Evolutionary conservation across 37 sponge, comb jelly and placozoan genomes (phyloP).

Genomic region (Ephydatia muelleri): DNA sequence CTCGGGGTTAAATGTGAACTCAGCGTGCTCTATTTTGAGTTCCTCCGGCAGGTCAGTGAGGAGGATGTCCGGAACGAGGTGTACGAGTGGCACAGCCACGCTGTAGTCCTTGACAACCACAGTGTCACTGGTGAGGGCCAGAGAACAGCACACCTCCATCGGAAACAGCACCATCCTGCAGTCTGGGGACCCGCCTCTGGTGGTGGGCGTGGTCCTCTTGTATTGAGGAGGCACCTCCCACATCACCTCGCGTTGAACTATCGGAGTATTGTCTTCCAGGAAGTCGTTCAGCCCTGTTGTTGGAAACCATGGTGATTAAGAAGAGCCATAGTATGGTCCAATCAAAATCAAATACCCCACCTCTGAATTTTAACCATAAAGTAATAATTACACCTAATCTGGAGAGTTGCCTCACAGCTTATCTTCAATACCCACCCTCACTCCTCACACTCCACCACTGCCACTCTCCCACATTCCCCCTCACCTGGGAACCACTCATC

Average conservation of each 20-base stretch:
- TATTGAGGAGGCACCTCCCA: conserved; percentile 60
- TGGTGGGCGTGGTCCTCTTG: neutral
- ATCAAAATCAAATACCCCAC: too few relatives aligned
- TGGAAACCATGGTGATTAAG: too few relatives aligned
- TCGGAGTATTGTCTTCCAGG: conserved; percentile 56
- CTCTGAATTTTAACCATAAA: too few relatives aligned
- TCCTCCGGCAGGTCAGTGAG: conserved; percentile 89
- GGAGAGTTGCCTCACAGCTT: too few relatives aligned
- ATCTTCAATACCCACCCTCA: too few relatives aligned
- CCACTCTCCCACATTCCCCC: too few relatives aligned
- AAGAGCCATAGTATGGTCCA: too few relatives aligned
- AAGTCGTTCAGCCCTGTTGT: conserved; percentile 73
- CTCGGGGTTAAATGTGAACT: conserved; percentile 73
- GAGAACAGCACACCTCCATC: conserved; percentile 73
- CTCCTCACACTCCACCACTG: too few relatives aligned
- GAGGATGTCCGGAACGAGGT: conserved; percentile 86
- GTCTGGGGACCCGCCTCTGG: neutral
- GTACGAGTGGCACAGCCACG: conserved; percentile 68
- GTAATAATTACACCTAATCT: too few relatives aligned
- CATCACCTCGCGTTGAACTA: conserved; percentile 69
- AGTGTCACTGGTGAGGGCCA: conserved; percentile 50
- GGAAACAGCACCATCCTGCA: too few relatives aligned
- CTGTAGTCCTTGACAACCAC: conserved; percentile 56
- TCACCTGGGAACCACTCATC: conserved; percentile 98
- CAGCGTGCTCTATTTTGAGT: conserved; percentile 44